Evolutionary conservation across 2,888 invertebrate genomes (phyloP), one percentile per base, ranked within the genome.

Genomic region (Bellardia pandia): DNA sequence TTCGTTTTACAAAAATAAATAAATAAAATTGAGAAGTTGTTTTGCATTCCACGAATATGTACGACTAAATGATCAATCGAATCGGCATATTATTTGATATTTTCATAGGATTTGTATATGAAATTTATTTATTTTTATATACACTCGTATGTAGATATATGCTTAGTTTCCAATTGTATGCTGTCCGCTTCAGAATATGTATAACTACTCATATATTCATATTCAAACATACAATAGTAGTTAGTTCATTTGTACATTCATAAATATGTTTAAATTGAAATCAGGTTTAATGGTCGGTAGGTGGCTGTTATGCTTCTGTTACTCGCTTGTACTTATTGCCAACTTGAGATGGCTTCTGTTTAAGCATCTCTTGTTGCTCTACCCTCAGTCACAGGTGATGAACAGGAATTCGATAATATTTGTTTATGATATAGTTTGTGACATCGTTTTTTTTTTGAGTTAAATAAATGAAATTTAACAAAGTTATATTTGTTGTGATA

Each of bases 11-110:
- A 16, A 64, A 74, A 64, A 53, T 69, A 14, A 64, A 53, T 69
- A 14, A 64, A 74, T 60, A 69, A 75, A 77, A 42, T 74, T 64
- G 14, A 62, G 42, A 64, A 80, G 71, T 76, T 80, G 48, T 77
- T 86, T 86, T 77, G 84, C 72, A 77, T 84, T 80, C 66, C 71
- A 83, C 76, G 71, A 72, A 76, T 72, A 23, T 23, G 23, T 23
- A 78, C 37, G 48, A 72, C 64, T 86, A 80, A 60, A 86, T 80
- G 51, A 84, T 80, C 80, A 86, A 84, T 83, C 80, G 79, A 48
- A 71, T 77, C 79, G 71, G 79, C 86, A 58, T 71, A 42, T 79
- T 71, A 79, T 79, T 79, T 83, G 83, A 76, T 86, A 79, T 83
- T 75, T 82, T 69, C 11, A 68, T 81, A 48, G 51, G 51, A 60